Conservation (phyloP, 1,140 invertebrate genomes). For the Drosophila persimilis region DNA sequence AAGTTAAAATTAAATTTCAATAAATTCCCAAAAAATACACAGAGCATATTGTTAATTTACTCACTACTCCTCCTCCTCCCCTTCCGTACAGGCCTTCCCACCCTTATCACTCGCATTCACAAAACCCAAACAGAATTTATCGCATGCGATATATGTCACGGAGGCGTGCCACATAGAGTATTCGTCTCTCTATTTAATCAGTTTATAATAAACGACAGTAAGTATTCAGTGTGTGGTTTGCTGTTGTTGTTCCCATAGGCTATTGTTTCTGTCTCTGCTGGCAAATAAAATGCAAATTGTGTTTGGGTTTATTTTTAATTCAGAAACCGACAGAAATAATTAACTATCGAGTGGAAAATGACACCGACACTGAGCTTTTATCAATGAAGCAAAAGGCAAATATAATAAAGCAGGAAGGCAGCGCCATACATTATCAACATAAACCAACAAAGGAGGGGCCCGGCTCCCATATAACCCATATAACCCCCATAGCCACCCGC, state of each 20-base stretch:
- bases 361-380: slow-evolving; percentile 51
- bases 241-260: slow-evolving; percentile 23
- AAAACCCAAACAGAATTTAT: neutral
- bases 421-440: neutral
- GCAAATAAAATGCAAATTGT: slow-evolving; percentile 36
- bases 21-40: neutral
- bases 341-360: slow-evolving; percentile 31
- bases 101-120: slow-evolving; percentile 8
- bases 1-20: neutral
- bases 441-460: slow-evolving; percentile 34
- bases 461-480: neutral
- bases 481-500: too few relatives aligned
- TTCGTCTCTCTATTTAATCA: slow-evolving; percentile 4
- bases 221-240: neutral
- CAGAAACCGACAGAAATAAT: slow-evolving; percentile 43
- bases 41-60: neutral
- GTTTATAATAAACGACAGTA: slow-evolving; percentile 17
- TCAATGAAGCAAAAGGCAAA: slow-evolving; percentile 50
- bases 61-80: neutral
- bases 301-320: slow-evolving; percentile 55
- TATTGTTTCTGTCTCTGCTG: neutral
- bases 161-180: slow-evolving; percentile 1
- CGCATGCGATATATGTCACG: slow-evolving; percentile 26
- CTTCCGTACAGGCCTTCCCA: neutral
- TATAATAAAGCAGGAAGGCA: neutral